Evolutionary conservation across 2,888 invertebrate species (phyloP).

Genomic region (Heteropelma amictum): DNA sequence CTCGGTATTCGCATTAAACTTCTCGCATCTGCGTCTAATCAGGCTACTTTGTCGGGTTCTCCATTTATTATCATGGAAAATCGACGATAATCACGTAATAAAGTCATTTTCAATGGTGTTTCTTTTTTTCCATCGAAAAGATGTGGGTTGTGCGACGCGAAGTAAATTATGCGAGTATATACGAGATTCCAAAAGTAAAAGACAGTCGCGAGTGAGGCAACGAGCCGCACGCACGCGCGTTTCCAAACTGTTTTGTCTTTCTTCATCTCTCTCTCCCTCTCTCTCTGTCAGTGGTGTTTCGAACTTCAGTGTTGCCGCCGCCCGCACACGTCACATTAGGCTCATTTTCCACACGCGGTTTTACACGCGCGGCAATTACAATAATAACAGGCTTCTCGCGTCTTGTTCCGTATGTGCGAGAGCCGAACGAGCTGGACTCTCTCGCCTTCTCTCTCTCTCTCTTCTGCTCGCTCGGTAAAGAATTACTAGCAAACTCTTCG

Average conservation of each 20-base stretch:
- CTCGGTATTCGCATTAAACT: too few species aligned
- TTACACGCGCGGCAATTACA: constrained; percentile 76
- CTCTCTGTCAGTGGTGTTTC: neutral
- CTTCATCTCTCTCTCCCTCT: neutral
- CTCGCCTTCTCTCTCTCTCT: constrained; percentile 8
- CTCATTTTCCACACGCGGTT: constrained; percentile 76
- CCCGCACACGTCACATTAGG: constrained; percentile 75
- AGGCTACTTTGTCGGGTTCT: too few species aligned
- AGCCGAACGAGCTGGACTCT: constrained; percentile 41
- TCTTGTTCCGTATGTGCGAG: constrained; percentile 63
- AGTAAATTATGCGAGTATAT: constrained; percentile 13
- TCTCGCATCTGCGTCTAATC: too few species aligned
- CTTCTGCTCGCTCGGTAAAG: neutral
- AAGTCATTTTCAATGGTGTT: neutral
- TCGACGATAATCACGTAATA: neutral
- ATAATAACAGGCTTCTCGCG: constrained; percentile 74
- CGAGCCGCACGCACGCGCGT: constrained; percentile 42
- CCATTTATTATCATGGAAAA: too few species aligned
- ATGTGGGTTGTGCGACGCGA: neutral
- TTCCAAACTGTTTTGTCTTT: constrained; percentile 6
- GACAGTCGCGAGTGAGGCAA: constrained; percentile 15
- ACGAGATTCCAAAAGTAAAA: constrained; percentile 34
- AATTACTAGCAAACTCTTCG: constrained; percentile 31
- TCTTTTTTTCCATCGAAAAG: neutral
- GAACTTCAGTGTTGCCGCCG: constrained; percentile 51